phyloP scores from a whole-genome alignment of 2,113 vertebrate species.

The Caranx melampygus region DNA sequence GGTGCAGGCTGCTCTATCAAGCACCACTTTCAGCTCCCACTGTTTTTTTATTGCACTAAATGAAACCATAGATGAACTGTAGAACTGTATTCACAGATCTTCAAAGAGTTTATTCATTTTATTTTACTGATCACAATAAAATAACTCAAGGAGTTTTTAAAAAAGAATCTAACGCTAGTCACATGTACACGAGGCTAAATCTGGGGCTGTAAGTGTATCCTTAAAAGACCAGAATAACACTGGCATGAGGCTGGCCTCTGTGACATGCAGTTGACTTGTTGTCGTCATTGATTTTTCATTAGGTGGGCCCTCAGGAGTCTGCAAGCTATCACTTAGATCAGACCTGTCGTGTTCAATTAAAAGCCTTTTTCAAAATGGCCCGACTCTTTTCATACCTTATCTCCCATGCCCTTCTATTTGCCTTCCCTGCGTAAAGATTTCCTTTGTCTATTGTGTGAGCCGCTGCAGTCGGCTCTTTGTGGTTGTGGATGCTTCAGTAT shows the following conservation, averaged over 20 bases:
- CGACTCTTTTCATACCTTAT: conserved; percentile 36
- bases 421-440: conserved; percentile 13
- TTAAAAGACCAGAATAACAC: conserved; percentile 20
- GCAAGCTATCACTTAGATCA: conserved; percentile 62
- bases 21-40: neutral
- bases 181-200: conserved; percentile 25
- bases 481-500: conserved; percentile 39
- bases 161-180: neutral
- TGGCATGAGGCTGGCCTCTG: conserved; percentile 33
- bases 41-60: conserved; percentile 7
- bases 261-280: conserved; percentile 50
- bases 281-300: conserved; percentile 78
- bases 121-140: neutral
- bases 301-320: conserved; percentile 46
- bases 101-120: conserved; percentile 9
- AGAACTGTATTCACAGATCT: neutral
- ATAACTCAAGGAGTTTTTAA: neutral
- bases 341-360: conserved; percentile 69
- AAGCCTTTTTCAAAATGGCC: conserved; percentile 40
- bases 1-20: neutral
- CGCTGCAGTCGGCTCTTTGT: conserved; percentile 21
- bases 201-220: conserved; percentile 28
- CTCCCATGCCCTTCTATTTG: neutral
- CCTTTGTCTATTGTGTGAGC: conserved; percentile 53
- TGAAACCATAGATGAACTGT: neutral